These are phyloP conservation scores for Odiellus spinosus DNA, from an alignment of 2,888 invertebrate genomes.

Conservation along the genomic window DNA sequence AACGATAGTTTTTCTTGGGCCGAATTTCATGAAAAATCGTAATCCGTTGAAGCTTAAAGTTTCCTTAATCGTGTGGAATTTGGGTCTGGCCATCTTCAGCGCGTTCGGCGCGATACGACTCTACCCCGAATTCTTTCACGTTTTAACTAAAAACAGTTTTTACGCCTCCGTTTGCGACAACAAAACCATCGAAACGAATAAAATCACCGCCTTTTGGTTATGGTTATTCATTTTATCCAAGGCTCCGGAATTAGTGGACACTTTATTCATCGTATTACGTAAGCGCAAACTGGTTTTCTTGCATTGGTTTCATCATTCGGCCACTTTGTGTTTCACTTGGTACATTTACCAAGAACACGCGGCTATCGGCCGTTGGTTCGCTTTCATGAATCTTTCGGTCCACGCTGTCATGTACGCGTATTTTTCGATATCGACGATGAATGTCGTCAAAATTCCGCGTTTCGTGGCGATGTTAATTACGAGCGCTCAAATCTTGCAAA, in stretches of 20 bases:
- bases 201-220: slow-evolving; percentile 92
- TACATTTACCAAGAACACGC: slow-evolving; percentile 45
- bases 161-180: slow-evolving; percentile 92
- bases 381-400: slow-evolving; percentile 84
- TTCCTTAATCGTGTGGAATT: slow-evolving; percentile 80
- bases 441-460: slow-evolving; percentile 56
- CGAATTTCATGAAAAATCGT: slow-evolving; percentile 79
- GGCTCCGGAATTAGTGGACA: slow-evolving; percentile 82
- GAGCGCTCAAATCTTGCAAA: slow-evolving; percentile 71
- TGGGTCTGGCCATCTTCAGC: slow-evolving; percentile 77
- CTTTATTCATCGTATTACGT: slow-evolving; percentile 69
- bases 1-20: slow-evolving; percentile 81
- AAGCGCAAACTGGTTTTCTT: slow-evolving; percentile 87
- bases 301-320: slow-evolving; percentile 94
- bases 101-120: slow-evolving; percentile 70
- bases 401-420: slow-evolving; percentile 83
- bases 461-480: slow-evolving; percentile 75
- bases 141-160: slow-evolving; percentile 72
- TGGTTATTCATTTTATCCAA: slow-evolving; percentile 93
- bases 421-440: slow-evolving; percentile 68
- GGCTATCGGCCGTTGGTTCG: slow-evolving; percentile 56
- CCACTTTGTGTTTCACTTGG: slow-evolving; percentile 88
- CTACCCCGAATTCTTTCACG: slow-evolving; percentile 77
- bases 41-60: slow-evolving; percentile 76
- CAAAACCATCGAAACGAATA: slow-evolving; percentile 74